Evolutionary conservation across 2,888 invertebrate species (phyloP).

Genomic region (Eucera pruinosa): DNA sequence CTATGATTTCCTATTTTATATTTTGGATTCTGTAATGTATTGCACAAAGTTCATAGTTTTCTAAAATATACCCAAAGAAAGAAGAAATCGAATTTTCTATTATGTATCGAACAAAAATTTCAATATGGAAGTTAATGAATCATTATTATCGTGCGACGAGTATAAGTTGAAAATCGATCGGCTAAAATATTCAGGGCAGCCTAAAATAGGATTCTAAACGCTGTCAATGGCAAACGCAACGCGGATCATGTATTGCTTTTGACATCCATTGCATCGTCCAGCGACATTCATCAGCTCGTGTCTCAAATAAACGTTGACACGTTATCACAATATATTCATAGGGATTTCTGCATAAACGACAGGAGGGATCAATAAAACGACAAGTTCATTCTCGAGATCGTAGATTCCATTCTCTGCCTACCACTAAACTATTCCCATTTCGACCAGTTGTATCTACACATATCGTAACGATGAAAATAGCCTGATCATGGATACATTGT

Average conservation of each 20-base stretch:
- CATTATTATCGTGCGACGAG: too few relatives aligned
- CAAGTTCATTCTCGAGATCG: background rate
- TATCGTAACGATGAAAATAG: background rate
- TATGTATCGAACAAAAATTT: too few relatives aligned
- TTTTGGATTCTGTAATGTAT: too few relatives aligned
- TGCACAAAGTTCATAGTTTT: too few relatives aligned
- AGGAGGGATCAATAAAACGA: conserved; percentile 1
- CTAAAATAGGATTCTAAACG: background rate
- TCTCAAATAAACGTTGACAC: background rate
- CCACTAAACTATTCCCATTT: background rate
- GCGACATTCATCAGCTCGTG: background rate
- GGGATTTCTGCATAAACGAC: background rate
- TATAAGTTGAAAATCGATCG: accelerated
- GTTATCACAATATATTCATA: conserved; percentile 2
- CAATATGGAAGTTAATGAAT: too few relatives aligned
- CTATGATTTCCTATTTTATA: too few relatives aligned
- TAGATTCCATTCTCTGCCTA: background rate
- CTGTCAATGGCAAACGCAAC: background rate
- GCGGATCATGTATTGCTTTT: too few relatives aligned
- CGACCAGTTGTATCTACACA: background rate
- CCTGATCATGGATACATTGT: background rate
- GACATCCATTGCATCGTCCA: background rate
- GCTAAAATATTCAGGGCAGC: background rate
- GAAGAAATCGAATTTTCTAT: too few relatives aligned
- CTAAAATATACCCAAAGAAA: too few relatives aligned